Conservation (phyloP, 2,797 vertebrate genomes). For the Fistularia tabacaria region DNA sequence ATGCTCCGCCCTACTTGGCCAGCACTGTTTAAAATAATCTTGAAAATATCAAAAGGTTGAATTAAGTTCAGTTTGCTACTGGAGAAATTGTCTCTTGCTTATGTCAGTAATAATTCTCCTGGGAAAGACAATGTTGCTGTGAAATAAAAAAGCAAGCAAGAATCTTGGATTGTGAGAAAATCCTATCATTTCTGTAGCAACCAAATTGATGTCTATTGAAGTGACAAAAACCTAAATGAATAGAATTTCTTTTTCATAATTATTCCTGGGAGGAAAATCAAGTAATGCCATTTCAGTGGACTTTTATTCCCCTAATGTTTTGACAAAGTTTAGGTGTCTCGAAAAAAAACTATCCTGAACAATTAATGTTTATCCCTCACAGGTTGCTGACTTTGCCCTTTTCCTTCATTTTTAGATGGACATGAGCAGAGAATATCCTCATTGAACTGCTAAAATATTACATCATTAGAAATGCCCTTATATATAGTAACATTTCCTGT, state of each 20-base stretch:
- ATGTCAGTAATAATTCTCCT: constrained; percentile 47
- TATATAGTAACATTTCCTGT: constrained; percentile 6
- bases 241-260: not conserved
- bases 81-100: constrained; percentile 53
- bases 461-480: too few relatives aligned
- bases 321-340: too few relatives aligned
- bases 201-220: constrained; percentile 60
- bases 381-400: too few relatives aligned
- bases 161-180: constrained; percentile 59
- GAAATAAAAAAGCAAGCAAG: constrained; percentile 33
- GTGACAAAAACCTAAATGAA: constrained; percentile 32
- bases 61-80: constrained; percentile 59
- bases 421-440: too few relatives aligned
- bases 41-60: constrained; percentile 62
- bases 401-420: too few relatives aligned
- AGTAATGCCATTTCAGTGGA: too few relatives aligned
- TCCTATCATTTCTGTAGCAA: constrained; percentile 42
- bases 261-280: too few relatives aligned
- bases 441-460: too few relatives aligned
- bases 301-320: too few relatives aligned
- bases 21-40: constrained; percentile 35
- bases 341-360: too few relatives aligned
- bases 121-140: constrained; percentile 44
- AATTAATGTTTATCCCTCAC: too few relatives aligned
- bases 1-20: constrained; percentile 42